Conservation (phyloP, 2,888 invertebrate genomes). For the Mimachlamys varia region DNA sequence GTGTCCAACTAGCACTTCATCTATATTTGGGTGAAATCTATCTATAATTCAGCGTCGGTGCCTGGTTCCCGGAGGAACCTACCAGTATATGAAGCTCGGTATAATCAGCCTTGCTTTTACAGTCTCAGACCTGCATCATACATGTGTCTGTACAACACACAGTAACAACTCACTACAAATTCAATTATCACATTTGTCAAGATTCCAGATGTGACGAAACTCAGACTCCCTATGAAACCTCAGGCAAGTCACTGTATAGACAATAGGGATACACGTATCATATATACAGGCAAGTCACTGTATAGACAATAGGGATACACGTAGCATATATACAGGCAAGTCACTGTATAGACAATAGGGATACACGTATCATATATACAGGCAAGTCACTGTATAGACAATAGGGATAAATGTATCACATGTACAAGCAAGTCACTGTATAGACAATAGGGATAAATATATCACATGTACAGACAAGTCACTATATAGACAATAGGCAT, state of each 20-base stretch:
- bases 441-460: too few relatives aligned
- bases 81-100: neutral
- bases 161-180: slow-evolving; percentile 21
- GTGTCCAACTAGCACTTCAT: neutral
- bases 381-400: neutral
- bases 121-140: slow-evolving; percentile 4
- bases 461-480: too few relatives aligned
- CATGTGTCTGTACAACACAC: neutral
- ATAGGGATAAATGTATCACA: too few relatives aligned
- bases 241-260: neutral
- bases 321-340: too few relatives aligned
- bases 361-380: too few relatives aligned
- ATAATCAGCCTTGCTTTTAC: neutral
- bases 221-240: neutral
- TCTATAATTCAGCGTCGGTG: neutral
- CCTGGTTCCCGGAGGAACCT: neutral
- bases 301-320: neutral
- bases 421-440: too few relatives aligned
- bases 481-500: too few relatives aligned
- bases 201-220: neutral
- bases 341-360: neutral
- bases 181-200: slow-evolving; percentile 15
- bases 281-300: neutral
- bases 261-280: too few relatives aligned
- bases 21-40: slow-evolving; percentile 17